phyloP scores from a whole-genome alignment of 1,140 invertebrate species.

The Chrysomallon squamiferum region DNA sequence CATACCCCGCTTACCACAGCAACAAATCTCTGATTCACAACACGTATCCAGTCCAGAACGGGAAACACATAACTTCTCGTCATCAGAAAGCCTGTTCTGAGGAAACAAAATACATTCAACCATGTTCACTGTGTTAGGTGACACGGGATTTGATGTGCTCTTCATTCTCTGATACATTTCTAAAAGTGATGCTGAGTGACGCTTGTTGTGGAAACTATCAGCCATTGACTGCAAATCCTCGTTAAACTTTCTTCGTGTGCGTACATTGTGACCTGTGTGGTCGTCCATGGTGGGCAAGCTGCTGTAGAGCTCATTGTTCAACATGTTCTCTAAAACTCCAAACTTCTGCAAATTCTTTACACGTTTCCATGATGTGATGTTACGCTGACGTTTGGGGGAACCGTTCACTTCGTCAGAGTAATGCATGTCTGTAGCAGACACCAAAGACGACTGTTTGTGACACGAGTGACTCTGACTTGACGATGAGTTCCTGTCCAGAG shows the following conservation, averaged over 20 bases:
- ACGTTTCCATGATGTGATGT: constrained; percentile 14
- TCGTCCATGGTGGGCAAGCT: constrained; percentile 49
- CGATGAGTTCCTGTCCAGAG: background rate
- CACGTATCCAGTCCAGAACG: background rate
- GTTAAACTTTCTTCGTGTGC: background rate
- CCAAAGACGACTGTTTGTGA: constrained; percentile 25
- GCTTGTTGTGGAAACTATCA: constrained; percentile 51
- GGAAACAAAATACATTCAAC: constrained; percentile 48
- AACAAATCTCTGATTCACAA: background rate
- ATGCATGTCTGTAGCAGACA: constrained; percentile 25
- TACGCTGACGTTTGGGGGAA: background rate
- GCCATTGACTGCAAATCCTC: constrained; percentile 23
- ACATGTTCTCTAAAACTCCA: constrained; percentile 23
- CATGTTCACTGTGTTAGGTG: constrained; percentile 51
- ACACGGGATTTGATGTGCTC: constrained; percentile 46
- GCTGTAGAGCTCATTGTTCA: constrained; percentile 29
- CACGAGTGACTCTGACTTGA: background rate
- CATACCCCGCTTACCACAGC: constrained; percentile 1
- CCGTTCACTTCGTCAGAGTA: background rate
- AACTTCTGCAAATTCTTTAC: constrained; percentile 46
- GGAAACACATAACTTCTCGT: background rate
- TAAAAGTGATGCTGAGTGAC: constrained; percentile 51
- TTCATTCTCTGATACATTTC: constrained; percentile 54
- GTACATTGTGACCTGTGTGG: background rate
- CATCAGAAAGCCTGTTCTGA: constrained; percentile 1